Percentiles rank a stretch among this genome's conserved stretches.
Evolutionary conservation across 2,113 vertebrate species (phyloP).

Genomic region (Chroicocephalus ridibundus): DNA sequence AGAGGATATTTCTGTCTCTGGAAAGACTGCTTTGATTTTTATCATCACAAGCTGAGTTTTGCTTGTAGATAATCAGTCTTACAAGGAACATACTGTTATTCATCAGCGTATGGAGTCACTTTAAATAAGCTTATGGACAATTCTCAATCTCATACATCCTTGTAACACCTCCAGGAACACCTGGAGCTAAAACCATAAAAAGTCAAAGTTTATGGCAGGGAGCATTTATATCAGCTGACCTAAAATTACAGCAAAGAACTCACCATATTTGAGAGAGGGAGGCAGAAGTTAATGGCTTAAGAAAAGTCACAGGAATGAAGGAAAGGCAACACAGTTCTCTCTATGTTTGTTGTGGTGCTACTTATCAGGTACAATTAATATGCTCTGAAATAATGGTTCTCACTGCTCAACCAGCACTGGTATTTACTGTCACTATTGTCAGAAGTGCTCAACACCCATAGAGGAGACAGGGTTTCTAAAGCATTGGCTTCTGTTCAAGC

Average conservation of each 20-base stretch:
- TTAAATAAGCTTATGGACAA: background rate
- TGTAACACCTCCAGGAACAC: background rate
- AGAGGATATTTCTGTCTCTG: background rate
- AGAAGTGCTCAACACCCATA: background rate
- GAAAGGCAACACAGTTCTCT: background rate
- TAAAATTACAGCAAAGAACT: background rate
- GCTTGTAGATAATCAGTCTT: background rate
- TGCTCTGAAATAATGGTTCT: slow-evolving; percentile 13
- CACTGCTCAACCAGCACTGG: background rate
- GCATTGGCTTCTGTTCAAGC: background rate
- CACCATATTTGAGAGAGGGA: background rate
- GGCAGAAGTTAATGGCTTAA: background rate
- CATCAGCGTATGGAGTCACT: background rate
- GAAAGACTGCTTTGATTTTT: slow-evolving; percentile 2
- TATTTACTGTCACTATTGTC: slow-evolving; percentile 31
- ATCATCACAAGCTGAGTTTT: background rate
- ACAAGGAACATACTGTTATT: background rate
- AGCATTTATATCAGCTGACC: background rate
- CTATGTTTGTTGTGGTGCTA: background rate
- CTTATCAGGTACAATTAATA: slow-evolving; percentile 1
- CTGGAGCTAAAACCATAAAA: background rate
- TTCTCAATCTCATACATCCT: background rate
- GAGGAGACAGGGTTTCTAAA: background rate
- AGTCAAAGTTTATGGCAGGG: background rate
- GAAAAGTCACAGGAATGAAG: background rate